Percentiles rank a stretch among this genome's conserved stretches.
These are phyloP conservation scores for Hyles euphorbiae DNA, from an alignment of 1,140 invertebrate genomes.

Conservation along the genomic window DNA sequence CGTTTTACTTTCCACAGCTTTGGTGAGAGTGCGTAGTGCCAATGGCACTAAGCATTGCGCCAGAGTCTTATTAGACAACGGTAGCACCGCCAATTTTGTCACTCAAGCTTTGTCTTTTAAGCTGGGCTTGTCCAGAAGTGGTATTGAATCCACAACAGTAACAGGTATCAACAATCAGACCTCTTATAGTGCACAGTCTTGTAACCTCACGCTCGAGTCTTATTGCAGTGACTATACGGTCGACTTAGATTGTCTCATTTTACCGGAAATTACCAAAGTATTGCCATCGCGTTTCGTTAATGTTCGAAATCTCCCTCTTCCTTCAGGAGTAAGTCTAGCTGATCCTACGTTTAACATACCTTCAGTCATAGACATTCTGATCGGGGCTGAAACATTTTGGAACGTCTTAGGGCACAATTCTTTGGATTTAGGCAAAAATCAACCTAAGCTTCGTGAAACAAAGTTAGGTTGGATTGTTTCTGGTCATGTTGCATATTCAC, in stretches of 20 bases:
- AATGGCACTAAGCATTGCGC: constrained; percentile 15
- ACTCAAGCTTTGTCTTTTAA: constrained; percentile 20
- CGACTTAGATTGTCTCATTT: too few species aligned
- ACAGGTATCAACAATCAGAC: constrained; percentile 32
- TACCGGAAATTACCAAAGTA: too few species aligned
- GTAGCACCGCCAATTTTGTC: constrained; percentile 26
- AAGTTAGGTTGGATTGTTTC: constrained; percentile 31
- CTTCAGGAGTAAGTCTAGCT: too few species aligned
- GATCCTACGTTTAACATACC: too few species aligned
- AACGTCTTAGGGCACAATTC: constrained; percentile 21
- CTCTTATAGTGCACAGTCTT: constrained; percentile 31
- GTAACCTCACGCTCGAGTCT: constrained; percentile 27
- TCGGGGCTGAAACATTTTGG: constrained; percentile 12
- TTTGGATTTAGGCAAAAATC: constrained; percentile 28
- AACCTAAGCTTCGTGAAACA: constrained; percentile 25
- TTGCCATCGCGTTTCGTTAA: too few species aligned
- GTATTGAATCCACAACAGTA: constrained; percentile 20
- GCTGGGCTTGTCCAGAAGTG: constrained; percentile 20
- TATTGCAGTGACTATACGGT: constrained; percentile 19
- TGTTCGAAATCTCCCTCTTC: too few species aligned
- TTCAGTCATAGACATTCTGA: background rate
- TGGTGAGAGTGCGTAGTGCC: constrained; percentile 20
- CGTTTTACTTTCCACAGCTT: constrained; percentile 27
- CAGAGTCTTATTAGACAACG: constrained; percentile 26
- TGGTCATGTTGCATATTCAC: constrained; percentile 4